A percentile compares a stretch with the other conserved stretches of the same genome.
Evolutionary conservation across 2,113 vertebrate genomes (phyloP).

Genomic region (Suncus etruscus): DNA sequence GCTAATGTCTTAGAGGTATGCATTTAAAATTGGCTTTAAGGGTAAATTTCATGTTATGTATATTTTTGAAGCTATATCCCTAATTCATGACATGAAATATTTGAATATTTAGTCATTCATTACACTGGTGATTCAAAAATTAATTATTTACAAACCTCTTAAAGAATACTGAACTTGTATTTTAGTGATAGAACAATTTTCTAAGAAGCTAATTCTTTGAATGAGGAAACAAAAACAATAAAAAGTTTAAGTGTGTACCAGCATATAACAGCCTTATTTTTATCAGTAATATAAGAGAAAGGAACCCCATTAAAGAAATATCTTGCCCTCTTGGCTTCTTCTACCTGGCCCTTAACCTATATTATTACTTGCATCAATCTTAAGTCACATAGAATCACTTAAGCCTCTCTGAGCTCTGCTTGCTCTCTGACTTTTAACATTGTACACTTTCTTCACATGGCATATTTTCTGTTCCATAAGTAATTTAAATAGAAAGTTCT

Average conservation of each 20-base stretch:
- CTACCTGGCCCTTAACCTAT: constrained; percentile 67
- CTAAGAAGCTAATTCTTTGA: constrained; percentile 36
- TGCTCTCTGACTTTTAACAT: constrained; percentile 55
- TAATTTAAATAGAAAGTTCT: constrained; percentile 51
- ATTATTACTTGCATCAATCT: constrained; percentile 83
- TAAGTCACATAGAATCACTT: constrained; percentile 67
- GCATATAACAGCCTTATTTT: constrained; percentile 45
- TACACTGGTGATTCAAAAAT: neutral
- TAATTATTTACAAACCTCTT: neutral
- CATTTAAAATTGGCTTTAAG: neutral
- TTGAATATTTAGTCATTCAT: neutral
- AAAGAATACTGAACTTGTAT: neutral
- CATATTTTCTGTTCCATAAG: constrained; percentile 47
- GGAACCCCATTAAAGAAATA: constrained; percentile 51
- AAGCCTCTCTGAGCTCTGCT: constrained; percentile 7
- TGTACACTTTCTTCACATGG: constrained; percentile 7
- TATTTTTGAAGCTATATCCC: neutral
- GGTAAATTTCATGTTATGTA: neutral
- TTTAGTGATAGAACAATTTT: constrained; percentile 7
- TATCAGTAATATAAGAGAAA: constrained; percentile 53
- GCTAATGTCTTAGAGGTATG: neutral
- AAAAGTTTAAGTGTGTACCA: neutral
- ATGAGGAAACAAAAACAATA: constrained; percentile 42
- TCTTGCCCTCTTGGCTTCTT: constrained; percentile 39
- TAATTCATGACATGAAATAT: neutral